Percentiles rank a stretch among this genome's conserved stretches.
Conservation (phyloP, 92 coral and sea anemone species). For the Montipora capitata region DNA sequence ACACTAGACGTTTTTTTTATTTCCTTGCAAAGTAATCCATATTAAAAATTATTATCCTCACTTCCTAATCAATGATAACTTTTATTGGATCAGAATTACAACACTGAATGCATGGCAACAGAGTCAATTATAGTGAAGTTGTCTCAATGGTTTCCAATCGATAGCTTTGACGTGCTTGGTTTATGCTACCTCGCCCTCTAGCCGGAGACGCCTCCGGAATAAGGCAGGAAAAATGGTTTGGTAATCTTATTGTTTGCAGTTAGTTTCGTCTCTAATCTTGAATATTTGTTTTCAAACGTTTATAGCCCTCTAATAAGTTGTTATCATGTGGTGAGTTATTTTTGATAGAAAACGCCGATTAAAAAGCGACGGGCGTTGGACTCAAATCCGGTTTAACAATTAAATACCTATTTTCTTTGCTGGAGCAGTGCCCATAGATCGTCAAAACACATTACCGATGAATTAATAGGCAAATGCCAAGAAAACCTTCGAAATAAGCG, state of each 20-base stretch:
- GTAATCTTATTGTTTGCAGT: constrained; percentile 44
- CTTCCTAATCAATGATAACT: constrained; percentile 41
- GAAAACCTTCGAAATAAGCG: background rate
- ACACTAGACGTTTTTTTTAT: constrained; percentile 6
- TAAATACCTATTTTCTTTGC: background rate
- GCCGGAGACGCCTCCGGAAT: background rate
- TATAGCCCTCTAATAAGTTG: constrained; percentile 44
- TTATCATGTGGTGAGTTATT: constrained; percentile 21
- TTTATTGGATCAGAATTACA: constrained; percentile 44
- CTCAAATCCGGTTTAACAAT: constrained; percentile 29
- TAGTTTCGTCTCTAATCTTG: constrained; percentile 30
- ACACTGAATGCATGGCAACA: background rate
- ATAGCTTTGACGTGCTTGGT: background rate
- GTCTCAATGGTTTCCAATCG: constrained; percentile 12
- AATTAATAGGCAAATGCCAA: too few relatives aligned
- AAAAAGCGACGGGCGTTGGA: constrained; percentile 4
- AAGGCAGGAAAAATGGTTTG: constrained; percentile 5
- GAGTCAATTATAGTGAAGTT: background rate
- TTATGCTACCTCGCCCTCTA: background rate
- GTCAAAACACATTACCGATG: background rate
- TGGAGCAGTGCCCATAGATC: background rate
- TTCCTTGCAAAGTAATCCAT: constrained; percentile 44
- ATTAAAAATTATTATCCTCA: constrained; percentile 28
- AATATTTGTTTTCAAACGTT: constrained; percentile 54
- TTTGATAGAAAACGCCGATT: constrained; percentile 10